Conservation (phyloP, 1,140 invertebrate genomes). For the Antheraea pernyi region DNA sequence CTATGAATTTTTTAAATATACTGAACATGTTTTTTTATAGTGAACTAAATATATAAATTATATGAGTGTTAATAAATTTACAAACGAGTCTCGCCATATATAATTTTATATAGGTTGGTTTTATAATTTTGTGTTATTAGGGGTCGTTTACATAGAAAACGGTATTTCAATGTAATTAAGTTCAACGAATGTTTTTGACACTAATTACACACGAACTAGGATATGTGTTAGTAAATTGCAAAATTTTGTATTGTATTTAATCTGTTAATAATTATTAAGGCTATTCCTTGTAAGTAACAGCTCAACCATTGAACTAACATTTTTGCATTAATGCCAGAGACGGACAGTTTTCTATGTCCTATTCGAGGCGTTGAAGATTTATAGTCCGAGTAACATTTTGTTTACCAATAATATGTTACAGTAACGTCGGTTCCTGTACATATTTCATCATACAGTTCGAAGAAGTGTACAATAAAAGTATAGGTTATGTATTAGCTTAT, state of each 20-base stretch:
- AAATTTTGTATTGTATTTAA: too few relatives aligned
- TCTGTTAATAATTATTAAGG: too few relatives aligned
- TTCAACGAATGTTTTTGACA: neutral
- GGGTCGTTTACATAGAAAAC: too few relatives aligned
- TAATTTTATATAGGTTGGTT: too few relatives aligned
- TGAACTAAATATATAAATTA: neutral
- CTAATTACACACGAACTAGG: neutral
- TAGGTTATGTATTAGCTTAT: constrained; percentile 1
- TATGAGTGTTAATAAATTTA: too few relatives aligned
- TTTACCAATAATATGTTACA: neutral
- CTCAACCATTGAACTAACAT: too few relatives aligned
- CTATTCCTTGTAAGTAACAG: too few relatives aligned
- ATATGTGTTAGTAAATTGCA: neutral
- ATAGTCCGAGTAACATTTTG: neutral
- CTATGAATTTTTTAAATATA: neutral
- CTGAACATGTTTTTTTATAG: neutral
- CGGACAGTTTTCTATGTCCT: too few relatives aligned
- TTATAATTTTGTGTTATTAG: too few relatives aligned
- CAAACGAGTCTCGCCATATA: too few relatives aligned
- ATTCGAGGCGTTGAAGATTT: neutral
- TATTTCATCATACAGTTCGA: neutral
- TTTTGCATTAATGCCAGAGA: too few relatives aligned
- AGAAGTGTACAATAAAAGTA: neutral
- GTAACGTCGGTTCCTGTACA: neutral
- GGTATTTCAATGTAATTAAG: too few relatives aligned